phyloP scores from a whole-genome alignment of 2,797 vertebrate species.

The Threskiornis aethiopicus region DNA sequence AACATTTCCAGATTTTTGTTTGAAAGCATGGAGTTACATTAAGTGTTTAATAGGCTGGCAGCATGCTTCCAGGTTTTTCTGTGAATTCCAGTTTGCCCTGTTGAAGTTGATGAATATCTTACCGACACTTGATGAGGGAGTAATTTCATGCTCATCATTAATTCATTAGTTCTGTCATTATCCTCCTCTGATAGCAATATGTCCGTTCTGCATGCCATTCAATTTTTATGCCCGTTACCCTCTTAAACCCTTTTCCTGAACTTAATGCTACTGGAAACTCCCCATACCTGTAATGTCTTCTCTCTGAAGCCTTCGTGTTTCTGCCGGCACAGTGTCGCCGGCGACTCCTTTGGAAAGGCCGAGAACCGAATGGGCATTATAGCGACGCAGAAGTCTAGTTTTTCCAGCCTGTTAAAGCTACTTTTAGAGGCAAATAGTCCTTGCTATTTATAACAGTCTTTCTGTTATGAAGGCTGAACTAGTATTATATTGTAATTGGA shows the following conservation, averaged over 20 bases:
- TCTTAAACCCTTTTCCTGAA: neutral
- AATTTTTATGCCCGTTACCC: neutral
- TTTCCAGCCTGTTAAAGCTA: neutral
- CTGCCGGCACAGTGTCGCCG: neutral
- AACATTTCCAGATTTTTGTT: accelerated
- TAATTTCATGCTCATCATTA: neutral
- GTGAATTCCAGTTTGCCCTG: neutral
- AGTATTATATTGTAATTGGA: neutral
- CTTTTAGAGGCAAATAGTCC: neutral
- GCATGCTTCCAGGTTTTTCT: neutral
- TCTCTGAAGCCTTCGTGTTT: neutral
- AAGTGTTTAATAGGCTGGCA: neutral
- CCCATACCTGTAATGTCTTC: accelerated
- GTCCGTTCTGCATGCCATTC: neutral
- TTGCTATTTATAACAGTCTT: neutral
- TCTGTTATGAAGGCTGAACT: neutral
- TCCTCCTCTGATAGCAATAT: neutral
- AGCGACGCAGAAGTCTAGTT: accelerated
- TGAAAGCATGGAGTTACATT: accelerated
- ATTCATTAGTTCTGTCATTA: neutral
- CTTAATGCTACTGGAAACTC: neutral
- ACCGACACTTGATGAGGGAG: neutral
- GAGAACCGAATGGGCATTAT: accelerated
- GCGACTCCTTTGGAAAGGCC: neutral
- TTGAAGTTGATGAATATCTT: neutral